These are phyloP conservation scores for Auanema sp. DNA, from an alignment of 2,888 invertebrate species.

Conservation along the genomic window DNA sequence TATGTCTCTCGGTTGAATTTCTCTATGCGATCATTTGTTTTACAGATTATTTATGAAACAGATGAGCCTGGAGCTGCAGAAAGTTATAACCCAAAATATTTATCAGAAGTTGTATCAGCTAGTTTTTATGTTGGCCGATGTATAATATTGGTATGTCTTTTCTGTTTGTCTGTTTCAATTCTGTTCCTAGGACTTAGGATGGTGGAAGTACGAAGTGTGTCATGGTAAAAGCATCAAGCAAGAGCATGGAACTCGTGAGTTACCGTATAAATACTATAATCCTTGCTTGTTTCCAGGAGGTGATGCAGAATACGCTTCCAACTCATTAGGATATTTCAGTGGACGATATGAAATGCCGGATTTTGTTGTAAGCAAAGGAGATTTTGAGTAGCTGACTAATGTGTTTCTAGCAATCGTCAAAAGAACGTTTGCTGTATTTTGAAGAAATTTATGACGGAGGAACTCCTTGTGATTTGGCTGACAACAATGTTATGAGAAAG, in stretches of 20 bases:
- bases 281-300: not conserved
- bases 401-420: not conserved
- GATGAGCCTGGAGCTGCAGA: not conserved
- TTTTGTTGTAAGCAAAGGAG: not conserved
- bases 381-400: not conserved
- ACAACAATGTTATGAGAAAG: slow-evolving; percentile 1
- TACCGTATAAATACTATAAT: not conserved
- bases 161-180: not conserved
- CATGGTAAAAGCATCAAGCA: not conserved
- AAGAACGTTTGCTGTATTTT: not conserved
- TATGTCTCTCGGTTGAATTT: not conserved
- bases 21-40: slow-evolving; percentile 2
- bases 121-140: not conserved
- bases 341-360: not conserved
- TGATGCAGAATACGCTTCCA: not conserved
- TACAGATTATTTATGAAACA: not conserved
- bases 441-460: not conserved
- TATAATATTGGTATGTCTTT: not conserved
- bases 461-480: not conserved
- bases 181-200: too few species aligned
- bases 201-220: too few species aligned
- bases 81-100: slow-evolving; percentile 1
- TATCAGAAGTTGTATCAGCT: not conserved
- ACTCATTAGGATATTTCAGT: not conserved
- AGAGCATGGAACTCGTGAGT: not conserved